Percentiles rank a stretch among this genome's conserved stretches.
phyloP scores from a whole-genome alignment of 2,888 invertebrate species.

The Callyntrura sp. region DNA sequence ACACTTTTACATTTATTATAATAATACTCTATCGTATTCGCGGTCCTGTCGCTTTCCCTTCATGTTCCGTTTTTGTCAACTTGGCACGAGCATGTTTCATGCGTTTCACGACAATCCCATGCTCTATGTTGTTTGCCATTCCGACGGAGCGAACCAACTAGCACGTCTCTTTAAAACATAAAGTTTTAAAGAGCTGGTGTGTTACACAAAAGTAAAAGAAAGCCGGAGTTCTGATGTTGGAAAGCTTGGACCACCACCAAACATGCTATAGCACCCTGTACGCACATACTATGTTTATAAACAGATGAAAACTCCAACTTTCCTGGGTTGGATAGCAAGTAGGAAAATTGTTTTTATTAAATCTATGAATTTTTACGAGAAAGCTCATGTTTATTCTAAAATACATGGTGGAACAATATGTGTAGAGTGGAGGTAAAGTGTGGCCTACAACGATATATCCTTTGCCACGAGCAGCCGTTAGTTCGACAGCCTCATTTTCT shows the following conservation, averaged over 20 bases:
- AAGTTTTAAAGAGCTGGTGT: background rate
- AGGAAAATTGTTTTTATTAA: constrained; percentile 74
- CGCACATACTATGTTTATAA: constrained; percentile 16
- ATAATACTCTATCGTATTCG: constrained; percentile 66
- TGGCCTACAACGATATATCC: background rate
- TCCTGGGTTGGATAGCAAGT: constrained; percentile 53
- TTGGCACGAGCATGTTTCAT: constrained; percentile 70
- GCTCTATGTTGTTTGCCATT: constrained; percentile 10
- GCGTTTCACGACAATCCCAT: background rate
- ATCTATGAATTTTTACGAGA: constrained; percentile 78
- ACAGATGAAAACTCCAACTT: constrained; percentile 51
- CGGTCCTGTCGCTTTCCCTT: constrained; percentile 70
- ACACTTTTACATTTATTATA: constrained; percentile 70
- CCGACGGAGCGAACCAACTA: background rate
- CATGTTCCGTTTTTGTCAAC: constrained; percentile 73
- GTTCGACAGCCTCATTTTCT: constrained; percentile 48
- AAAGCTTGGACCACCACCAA: constrained; percentile 69
- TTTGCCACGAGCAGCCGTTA: background rate
- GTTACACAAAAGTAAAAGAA: constrained; percentile 16
- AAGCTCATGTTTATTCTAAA: constrained; percentile 69
- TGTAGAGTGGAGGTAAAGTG: too few relatives aligned
- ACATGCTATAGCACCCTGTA: background rate
- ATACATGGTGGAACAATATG: background rate
- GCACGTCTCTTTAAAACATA: constrained; percentile 39
- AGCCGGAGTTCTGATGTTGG: constrained; percentile 57